These are phyloP conservation scores for Lepidotrigona ventralis DNA, from an alignment of 1,140 invertebrate species.

Conservation along the genomic window DNA sequence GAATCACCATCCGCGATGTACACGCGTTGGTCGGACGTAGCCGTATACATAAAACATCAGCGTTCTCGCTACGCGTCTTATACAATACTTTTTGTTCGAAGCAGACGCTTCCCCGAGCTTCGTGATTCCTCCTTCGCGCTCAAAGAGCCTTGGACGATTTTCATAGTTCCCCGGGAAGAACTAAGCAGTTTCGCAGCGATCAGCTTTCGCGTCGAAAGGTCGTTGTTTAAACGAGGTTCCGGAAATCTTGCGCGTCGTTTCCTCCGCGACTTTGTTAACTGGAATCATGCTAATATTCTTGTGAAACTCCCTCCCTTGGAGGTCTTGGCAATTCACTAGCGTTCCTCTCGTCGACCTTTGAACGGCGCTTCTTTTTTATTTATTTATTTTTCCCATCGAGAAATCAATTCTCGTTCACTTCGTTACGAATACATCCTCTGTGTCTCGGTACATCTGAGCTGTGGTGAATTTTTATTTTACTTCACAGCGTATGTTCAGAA, in stretches of 20 bases:
- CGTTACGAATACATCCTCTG: background rate
- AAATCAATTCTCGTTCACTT: background rate
- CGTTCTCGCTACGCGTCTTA: conserved; percentile 31
- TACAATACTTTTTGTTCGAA: conserved; percentile 8
- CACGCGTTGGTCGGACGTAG: conserved; percentile 26
- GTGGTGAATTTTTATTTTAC: background rate
- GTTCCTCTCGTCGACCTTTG: background rate
- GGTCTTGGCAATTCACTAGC: background rate
- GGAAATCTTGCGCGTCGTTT: background rate
- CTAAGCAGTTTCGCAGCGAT: background rate
- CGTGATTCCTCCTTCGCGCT: background rate
- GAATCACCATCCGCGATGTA: conserved; percentile 46
- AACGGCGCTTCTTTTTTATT: background rate
- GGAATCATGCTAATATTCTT: background rate
- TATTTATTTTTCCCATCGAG: background rate
- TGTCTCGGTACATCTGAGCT: no score
- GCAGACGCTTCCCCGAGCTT: background rate
- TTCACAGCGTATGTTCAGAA: background rate
- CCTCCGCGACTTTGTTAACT: no score
- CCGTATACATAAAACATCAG: conserved; percentile 58
- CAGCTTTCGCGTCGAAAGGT: background rate
- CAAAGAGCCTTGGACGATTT: background rate
- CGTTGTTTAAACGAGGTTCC: background rate
- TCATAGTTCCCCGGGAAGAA: background rate
- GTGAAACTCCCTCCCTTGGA: background rate